Base-by-base conservation (phyloP, 2,888 invertebrate genomes). In the Apamea monoglypha region DNA sequence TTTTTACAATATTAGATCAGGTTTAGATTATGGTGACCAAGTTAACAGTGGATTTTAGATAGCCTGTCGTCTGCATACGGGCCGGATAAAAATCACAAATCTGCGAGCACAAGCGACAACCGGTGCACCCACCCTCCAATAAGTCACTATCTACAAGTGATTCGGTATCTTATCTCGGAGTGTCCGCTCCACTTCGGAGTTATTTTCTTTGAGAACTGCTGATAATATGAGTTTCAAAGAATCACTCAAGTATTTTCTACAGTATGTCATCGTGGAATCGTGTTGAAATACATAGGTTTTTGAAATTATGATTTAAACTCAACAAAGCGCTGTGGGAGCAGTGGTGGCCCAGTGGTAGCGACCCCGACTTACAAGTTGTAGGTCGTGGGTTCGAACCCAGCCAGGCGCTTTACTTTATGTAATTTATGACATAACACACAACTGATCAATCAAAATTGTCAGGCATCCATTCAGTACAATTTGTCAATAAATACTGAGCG, bases 101-200 rank as follows among this genome's bases (percentile, higher is more conserved):
- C 1, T 32, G 1, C 50, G 14, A 5, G 29, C 21, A 14, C 1
- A 79, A 85, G 53, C 80, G 59, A 3, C 50, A 71, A 85, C 47
- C 12, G 61, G 66, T 53, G 25, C 85, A 44, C 36, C 29, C 61
- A 59, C 84, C 84, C 64, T 53, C 69, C 64, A 56, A 85, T 71
- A 80, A 40, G 18, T 21, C 61, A 8, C 61, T 72, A 82, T 85
- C 85, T 71, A 50, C 53, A 67, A 79, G 47, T 66, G 81, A 85
- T 85, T 82, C 61, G 61, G 53, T 82, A 82, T 82, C 81, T 82
- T 85, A 82, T 82, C 81, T 29, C 1, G 16, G n/a, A 63, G 40
- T 59, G 85, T n/a, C 71, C 85, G 81, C 50, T 78, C 81, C 50
- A 81, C 80, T 79, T 81, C 66, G 70, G 66, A 47, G 71, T 80